phyloP scores from a whole-genome alignment of 2,797 vertebrate genomes.

The Orestias chungarensis region DNA sequence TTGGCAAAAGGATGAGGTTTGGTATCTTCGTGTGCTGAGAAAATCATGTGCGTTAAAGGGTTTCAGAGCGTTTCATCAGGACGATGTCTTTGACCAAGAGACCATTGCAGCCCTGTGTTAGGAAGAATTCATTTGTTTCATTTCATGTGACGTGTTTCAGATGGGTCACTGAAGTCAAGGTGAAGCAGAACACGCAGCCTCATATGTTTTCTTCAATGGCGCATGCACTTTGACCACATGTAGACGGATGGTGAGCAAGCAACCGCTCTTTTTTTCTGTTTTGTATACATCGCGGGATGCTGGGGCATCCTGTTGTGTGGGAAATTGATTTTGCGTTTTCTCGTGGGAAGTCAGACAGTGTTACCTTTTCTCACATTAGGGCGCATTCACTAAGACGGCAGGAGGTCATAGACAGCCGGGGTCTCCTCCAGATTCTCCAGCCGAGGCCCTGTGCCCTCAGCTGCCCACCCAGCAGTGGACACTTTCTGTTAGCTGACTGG shows the following conservation, averaged over 20 bases:
- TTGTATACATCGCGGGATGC: slow-evolving; percentile 38
- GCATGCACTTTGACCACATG: slow-evolving; percentile 15
- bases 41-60: slow-evolving; percentile 51
- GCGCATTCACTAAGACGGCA: slow-evolving; percentile 47
- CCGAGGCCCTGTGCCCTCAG: slow-evolving; percentile 26
- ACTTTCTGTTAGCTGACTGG: slow-evolving; percentile 34
- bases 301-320: slow-evolving; percentile 37
- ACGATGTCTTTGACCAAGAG: slow-evolving; percentile 48
- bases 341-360: slow-evolving; percentile 49
- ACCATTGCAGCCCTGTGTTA: slow-evolving; percentile 53
- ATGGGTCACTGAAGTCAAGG: slow-evolving; percentile 36
- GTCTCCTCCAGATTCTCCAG: slow-evolving; percentile 33
- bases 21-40: slow-evolving; percentile 24
- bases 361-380: slow-evolving; percentile 47
- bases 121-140: slow-evolving; percentile 34
- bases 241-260: background rate
- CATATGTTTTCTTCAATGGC: background rate
- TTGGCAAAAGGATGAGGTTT: slow-evolving; percentile 21
- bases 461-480: slow-evolving; percentile 28
- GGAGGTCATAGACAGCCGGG: slow-evolving; percentile 36
- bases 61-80: slow-evolving; percentile 76
- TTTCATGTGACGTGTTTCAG: slow-evolving; percentile 28
- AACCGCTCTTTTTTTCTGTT: slow-evolving; percentile 20
- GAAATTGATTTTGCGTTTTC: slow-evolving; percentile 57
- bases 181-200: slow-evolving; percentile 10